Conservation (phyloP, 2,113 vertebrate genomes). For the Gymnocephalus cernua region DNA sequence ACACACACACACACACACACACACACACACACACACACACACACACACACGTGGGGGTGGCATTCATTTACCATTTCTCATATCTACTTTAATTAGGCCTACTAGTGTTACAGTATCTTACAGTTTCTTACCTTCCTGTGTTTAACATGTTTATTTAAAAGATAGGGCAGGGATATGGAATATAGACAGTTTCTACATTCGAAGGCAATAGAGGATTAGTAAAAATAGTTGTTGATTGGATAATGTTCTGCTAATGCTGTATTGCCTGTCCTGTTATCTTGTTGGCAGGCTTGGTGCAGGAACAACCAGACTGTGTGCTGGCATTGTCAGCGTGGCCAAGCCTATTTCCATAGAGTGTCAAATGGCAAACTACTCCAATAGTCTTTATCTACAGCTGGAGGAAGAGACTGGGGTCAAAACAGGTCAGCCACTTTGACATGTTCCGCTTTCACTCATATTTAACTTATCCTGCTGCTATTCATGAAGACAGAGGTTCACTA, state of each 20-base stretch:
- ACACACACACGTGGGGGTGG: no score
- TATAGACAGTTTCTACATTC: background rate
- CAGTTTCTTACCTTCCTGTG: no score
- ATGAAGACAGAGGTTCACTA: background rate
- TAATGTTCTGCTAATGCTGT: constrained; percentile 3
- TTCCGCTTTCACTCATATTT: background rate
- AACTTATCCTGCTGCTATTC: background rate
- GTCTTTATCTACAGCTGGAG: constrained; percentile 92
- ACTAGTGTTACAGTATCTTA: no score
- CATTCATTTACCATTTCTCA: no score
- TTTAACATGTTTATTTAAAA: background rate
- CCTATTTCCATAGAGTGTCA: constrained; percentile 91
- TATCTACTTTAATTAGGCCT: no score
- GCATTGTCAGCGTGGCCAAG: constrained; percentile 92
- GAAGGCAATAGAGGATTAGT: background rate
- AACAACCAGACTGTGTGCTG: constrained; percentile 93
- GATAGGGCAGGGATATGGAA: background rate
- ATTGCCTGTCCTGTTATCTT: background rate
- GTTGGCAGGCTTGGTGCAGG: constrained; percentile 91
- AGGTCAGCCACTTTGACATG: constrained; percentile 80
- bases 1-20: no score
- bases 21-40: no score
- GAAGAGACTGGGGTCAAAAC: constrained; percentile 93
- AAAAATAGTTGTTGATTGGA: background rate
- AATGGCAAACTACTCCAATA: constrained; percentile 95